Base-by-base conservation (phyloP, 2,113 vertebrate genomes). In the Paramisgurnus dabryanus region DNA sequence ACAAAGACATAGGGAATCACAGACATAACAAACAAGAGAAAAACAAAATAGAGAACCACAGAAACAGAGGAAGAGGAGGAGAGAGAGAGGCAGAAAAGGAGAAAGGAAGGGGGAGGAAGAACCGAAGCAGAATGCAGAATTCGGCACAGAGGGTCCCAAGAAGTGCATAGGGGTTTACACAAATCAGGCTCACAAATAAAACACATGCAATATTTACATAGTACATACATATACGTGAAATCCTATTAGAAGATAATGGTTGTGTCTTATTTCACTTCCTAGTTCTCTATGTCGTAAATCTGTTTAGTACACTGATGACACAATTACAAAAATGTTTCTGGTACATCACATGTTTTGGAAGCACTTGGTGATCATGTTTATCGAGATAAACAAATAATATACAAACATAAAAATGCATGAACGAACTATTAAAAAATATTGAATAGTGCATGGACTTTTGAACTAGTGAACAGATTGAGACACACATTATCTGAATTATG, bases 91-190 rank as follows among this genome's bases (percentile, higher is more conserved):
- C 17, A 18, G 55, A 45, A 72, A 71, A 78, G 75, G 84, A 84
- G 76, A 83, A 89, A 71, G 87, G 85, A n/a, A 90, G 78, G 6
- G 93, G 93, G 81, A 88, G 93, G 87, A 93, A 94, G 88, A 94
- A 91, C 88, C 90, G 93, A 81, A 94, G 93, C 88, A 92, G 93
- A 85, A 88, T 87, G 3, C 91, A 93, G 58, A 76, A 72, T 17
- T 74, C 80, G 17, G 82, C 74, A 8, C 89, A 87, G 77, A 92
- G 93, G 86, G 88, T 88, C 5, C 93, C 93, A 0, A 89, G 93
- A 82, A 94, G 92, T 61, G 82, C 88, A 75, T 93, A 89, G 18
- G 53, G 11, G 13, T 13, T 22, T 39, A 71, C 39, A 27, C n/a
- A 17, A 58, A 34, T n/a, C 55, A 57, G 17, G 15, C 17, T 57